Evolutionary conservation across 1,140 invertebrate species (phyloP).

Genomic region (Nebria ingens): DNA sequence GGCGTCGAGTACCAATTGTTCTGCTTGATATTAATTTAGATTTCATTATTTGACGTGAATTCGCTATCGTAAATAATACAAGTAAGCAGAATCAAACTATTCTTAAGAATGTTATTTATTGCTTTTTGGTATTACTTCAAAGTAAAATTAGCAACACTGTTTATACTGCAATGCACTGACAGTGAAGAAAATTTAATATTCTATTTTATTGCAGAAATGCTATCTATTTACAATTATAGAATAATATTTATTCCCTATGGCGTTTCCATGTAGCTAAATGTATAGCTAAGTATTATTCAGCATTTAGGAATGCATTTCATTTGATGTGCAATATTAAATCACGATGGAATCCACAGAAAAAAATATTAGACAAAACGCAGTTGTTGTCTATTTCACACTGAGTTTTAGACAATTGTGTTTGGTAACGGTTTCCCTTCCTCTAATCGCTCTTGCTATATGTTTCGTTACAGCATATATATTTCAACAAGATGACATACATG

Average conservation of each 20-base stretch:
- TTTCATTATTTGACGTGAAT: not conserved
- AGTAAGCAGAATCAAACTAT: not conserved
- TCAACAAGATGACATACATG: slow-evolving; percentile 82
- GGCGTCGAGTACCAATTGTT: not conserved
- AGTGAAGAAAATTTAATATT: not conserved
- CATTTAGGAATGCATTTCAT: not conserved
- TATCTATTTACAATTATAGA: not conserved
- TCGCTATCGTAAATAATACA: not conserved
- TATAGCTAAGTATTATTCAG: not conserved
- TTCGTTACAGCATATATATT: slow-evolving; percentile 79
- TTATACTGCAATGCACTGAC: not conserved
- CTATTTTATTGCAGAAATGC: not conserved
- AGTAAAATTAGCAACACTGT: too few relatives aligned
- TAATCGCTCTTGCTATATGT: slow-evolving; percentile 70
- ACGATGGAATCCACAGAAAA: slow-evolving; percentile 1
- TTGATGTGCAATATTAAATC: not conserved
- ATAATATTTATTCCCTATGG: not conserved
- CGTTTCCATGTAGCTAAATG: not conserved
- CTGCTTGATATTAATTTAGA: not conserved
- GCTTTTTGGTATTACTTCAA: too few relatives aligned
- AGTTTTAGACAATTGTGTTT: slow-evolving; percentile 60
- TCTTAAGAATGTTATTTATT: too few relatives aligned
- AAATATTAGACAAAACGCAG: slow-evolving; percentile 2
- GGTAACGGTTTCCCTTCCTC: slow-evolving; percentile 67
- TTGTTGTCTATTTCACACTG: slow-evolving; percentile 28